Evolutionary conservation across 1,140 invertebrate genomes (phyloP), one percentile per base, ranked within the genome.

Genomic region (Cotesia typhae): DNA sequence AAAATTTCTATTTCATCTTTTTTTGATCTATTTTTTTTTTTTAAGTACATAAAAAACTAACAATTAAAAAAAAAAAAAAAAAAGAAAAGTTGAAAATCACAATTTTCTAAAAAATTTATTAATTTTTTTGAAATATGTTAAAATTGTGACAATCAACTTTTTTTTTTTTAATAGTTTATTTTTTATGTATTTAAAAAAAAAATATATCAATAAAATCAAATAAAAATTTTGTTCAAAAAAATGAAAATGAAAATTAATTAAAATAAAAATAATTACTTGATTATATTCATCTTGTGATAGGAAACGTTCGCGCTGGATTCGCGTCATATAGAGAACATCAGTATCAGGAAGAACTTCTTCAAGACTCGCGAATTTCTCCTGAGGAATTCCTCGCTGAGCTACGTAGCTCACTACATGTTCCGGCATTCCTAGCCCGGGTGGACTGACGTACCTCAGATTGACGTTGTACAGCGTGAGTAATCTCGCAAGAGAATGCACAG

Each of bases 301-400:
- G 87, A 99, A 99, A 76, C 98, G 89, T 87, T 99, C 98, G 37
- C 92, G 91, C 84, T 99, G 98, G 78, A 99, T 98, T 74, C 98
- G 89, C 0, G 98, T 99, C 93, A 99, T 97, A 78, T 99, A 99
- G 2, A 99, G 83, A 12, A 99, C 97, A 88, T 99, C 98, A 4
- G 97, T 98, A 67, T 96, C 95, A 0, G 92, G 91, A 6, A 99
- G 83, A 10, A 94, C 95, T 57, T 94, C 92, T 83, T 98, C 94
- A 55, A 99, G 86, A 14, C 83, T 89, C 1, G 82, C 81, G 75
- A 90, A 94, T 68, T 89, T 88, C 85, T 95, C 91, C 85, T 98
- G 96, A 4, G 88, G 82, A 71, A 98, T 92, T 6, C 93, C 93
- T 78, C 93, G 94, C 1, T 90, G 88, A 0, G 88, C 81, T 0